Evolutionary conservation across 2,113 vertebrate species (phyloP).

Genomic region (Alligator mississippiensis): DNA sequence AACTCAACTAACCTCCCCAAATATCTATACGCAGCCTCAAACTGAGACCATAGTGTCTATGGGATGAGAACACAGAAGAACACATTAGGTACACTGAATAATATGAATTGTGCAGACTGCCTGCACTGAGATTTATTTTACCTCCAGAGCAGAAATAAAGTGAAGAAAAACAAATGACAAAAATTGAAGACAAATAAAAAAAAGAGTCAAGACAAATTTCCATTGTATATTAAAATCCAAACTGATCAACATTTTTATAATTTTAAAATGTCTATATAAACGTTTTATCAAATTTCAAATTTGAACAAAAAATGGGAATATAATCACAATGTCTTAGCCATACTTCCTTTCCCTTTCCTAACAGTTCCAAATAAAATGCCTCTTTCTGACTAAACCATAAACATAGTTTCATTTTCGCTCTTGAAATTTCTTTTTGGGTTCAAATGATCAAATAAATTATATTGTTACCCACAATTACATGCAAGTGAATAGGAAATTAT

Average conservation of each 20-base stretch:
- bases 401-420: neutral
- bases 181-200: neutral
- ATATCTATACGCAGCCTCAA: neutral
- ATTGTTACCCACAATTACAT: neutral
- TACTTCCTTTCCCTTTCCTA: neutral
- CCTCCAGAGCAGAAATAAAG: neutral
- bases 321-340: neutral
- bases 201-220: neutral
- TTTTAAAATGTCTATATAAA: neutral
- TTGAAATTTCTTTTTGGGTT: neutral
- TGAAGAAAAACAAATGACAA: neutral
- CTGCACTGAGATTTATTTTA: rapidly evolving
- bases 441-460: rapidly evolving
- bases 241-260: neutral
- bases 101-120: neutral
- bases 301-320: neutral
- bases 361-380: neutral
- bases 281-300: neutral
- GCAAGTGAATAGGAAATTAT: neutral
- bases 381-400: neutral
- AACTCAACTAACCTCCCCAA: too few relatives aligned
- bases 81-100: neutral
- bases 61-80: too few relatives aligned
- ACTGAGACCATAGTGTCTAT: neutral
- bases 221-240: neutral